Percentiles rank a stretch among this genome's conserved stretches.
Evolutionary conservation across 2,888 invertebrate genomes (phyloP).

Genomic region (Synergus itoensis): DNA sequence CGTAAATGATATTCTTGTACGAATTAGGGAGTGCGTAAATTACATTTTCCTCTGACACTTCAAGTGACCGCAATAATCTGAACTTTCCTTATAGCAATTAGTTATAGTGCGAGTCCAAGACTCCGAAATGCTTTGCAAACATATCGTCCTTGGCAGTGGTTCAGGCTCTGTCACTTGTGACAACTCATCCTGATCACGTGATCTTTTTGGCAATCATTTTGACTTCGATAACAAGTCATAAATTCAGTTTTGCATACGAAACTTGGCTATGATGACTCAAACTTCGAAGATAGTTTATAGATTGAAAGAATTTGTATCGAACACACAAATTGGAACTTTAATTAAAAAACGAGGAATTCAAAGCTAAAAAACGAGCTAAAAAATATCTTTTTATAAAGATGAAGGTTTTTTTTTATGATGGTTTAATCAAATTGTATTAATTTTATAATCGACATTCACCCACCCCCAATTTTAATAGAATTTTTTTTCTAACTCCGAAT

Average conservation of each 20-base stretch:
- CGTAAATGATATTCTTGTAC: conserved; percentile 40
- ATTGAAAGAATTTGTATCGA: background rate
- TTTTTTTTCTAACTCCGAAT: no score
- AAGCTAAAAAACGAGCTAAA: no score
- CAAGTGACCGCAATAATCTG: conserved; percentile 39
- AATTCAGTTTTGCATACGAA: background rate
- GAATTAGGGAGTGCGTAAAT: conserved; percentile 37
- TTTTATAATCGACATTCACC: no score
- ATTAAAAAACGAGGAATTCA: conserved; percentile 29
- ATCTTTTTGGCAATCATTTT: conserved; percentile 32
- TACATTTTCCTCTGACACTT: conserved; percentile 18
- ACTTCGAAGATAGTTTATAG: background rate
- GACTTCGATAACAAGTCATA: background rate
- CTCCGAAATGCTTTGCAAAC: conserved; percentile 25
- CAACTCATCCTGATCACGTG: conserved; percentile 34
- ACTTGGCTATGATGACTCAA: background rate
- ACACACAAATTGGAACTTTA: background rate
- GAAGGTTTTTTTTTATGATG: no score
- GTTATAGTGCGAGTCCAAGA: background rate
- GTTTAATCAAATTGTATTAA: no score
- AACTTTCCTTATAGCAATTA: conserved; percentile 28
- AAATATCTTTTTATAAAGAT: no score
- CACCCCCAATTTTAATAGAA: no score
- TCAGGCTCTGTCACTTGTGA: conserved; percentile 26
- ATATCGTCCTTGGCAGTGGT: conserved; percentile 35